Percentiles rank a stretch among this genome's conserved stretches.
These are phyloP conservation scores for Beris chalybata DNA, from an alignment of 2,888 invertebrate species.

Conservation along the genomic window DNA sequence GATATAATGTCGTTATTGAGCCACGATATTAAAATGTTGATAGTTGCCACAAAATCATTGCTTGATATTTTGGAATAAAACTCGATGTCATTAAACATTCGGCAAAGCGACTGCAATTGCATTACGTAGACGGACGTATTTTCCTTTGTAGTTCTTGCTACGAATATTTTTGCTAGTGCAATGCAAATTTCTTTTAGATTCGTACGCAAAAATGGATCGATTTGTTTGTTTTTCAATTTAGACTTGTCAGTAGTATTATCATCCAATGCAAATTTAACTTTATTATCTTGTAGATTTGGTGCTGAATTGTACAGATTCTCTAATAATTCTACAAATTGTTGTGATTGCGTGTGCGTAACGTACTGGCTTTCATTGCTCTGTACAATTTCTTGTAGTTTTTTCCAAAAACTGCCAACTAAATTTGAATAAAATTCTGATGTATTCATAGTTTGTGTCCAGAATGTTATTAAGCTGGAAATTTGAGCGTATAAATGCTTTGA, in stretches of 20 bases:
- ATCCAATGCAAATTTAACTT: constrained; percentile 60
- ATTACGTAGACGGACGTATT: constrained; percentile 58
- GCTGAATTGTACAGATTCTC: constrained; percentile 47
- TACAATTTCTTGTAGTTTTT: constrained; percentile 45
- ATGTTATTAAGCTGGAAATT: constrained; percentile 59
- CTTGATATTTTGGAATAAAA: constrained; percentile 58
- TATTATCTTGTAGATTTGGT: constrained; percentile 57
- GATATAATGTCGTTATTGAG: constrained; percentile 58
- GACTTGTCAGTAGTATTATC: constrained; percentile 40
- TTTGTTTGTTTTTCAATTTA: constrained; percentile 1
- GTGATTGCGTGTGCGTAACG: constrained; percentile 44
- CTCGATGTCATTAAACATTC: constrained; percentile 60
- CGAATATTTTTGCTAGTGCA: constrained; percentile 56
- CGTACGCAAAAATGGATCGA: neutral
- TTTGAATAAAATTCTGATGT: constrained; percentile 45
- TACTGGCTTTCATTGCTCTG: constrained; percentile 41
- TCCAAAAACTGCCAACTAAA: constrained; percentile 49
- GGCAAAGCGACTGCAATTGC: constrained; percentile 60
- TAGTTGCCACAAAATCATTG: constrained; percentile 46
- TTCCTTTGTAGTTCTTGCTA: constrained; percentile 59
- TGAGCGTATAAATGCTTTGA: constrained; percentile 59
- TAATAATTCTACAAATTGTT: constrained; percentile 58
- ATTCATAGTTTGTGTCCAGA: constrained; percentile 60
- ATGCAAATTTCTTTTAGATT: constrained; percentile 47
- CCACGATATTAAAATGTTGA: constrained; percentile 55